Percentiles rank a stretch among this genome's conserved stretches.
phyloP scores from a whole-genome alignment of 2,888 invertebrate species.

The Thereva nobilitata region DNA sequence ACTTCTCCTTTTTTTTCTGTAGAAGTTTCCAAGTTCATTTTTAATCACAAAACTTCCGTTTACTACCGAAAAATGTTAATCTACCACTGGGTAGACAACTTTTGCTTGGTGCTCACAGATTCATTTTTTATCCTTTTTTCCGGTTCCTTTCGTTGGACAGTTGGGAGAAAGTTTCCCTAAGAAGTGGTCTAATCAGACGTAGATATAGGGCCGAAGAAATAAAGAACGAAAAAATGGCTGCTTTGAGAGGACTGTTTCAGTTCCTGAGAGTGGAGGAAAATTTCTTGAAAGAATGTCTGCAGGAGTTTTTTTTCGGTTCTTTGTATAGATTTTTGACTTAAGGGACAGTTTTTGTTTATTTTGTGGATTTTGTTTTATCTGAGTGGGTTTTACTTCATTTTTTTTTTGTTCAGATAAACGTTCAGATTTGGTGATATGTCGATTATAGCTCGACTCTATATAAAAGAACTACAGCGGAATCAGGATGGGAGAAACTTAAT shows the following conservation, averaged over 20 bases:
- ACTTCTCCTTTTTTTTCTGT: background rate
- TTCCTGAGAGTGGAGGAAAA: background rate
- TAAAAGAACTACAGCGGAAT: no score
- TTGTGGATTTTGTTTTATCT: no score
- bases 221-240: slow-evolving; percentile 15
- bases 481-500: no score
- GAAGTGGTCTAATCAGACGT: slow-evolving; percentile 18
- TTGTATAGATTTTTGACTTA: no score
- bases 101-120: slow-evolving; percentile 23
- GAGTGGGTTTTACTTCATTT: no score
- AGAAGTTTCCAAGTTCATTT: slow-evolving; percentile 39
- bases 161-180: slow-evolving; percentile 12
- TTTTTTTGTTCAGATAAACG: no score
- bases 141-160: slow-evolving; percentile 11
- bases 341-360: no score
- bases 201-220: background rate
- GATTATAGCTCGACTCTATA: no score
- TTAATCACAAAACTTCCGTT: slow-evolving; percentile 41
- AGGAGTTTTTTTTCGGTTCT: no score
- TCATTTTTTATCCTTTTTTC: slow-evolving; percentile 9
- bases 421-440: no score
- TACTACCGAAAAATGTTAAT: slow-evolving; percentile 39
- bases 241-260: slow-evolving; percentile 10
- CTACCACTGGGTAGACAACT: slow-evolving; percentile 33
- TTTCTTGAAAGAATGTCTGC: no score